Conservation (phyloP, 2,888 invertebrate species). For the Chymomyza procnemis region DNA sequence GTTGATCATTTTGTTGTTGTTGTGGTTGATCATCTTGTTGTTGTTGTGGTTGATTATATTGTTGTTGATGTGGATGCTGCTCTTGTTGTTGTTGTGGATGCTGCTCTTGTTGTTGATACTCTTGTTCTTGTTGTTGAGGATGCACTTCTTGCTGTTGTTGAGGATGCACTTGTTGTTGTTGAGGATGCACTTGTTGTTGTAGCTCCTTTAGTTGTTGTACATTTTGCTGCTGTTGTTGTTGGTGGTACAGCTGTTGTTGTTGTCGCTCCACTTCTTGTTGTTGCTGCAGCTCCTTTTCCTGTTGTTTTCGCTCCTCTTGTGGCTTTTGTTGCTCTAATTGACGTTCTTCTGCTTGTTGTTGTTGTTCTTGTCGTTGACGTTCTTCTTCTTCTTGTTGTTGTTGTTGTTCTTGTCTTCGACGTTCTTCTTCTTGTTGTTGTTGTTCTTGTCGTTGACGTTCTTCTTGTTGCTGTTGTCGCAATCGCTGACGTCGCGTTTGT, state of each 20-base stretch:
- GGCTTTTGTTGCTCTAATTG: constrained; percentile 8
- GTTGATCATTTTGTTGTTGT: constrained; percentile 9
- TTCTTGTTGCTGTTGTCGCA: constrained; percentile 23
- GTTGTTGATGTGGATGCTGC: no score
- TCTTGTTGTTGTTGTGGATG: constrained; percentile 10
- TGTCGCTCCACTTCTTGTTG: neutral
- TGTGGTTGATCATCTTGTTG: no score
- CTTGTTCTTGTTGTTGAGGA: no score
- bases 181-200: constrained; percentile 5
- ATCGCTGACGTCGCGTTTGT: neutral
- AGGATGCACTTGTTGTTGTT: constrained; percentile 6
- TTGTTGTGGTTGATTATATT: no score
- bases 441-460: constrained; percentile 15
- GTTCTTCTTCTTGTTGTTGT: no score
- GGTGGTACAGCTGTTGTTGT: constrained; percentile 23
- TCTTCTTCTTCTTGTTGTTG: no score
- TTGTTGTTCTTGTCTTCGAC: no score
- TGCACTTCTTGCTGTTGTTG: constrained; percentile 21
- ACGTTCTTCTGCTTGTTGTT: constrained; percentile 4
- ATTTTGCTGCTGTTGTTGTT: no score
- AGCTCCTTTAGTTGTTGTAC: no score
- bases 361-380: no score
- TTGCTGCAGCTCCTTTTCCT: constrained; percentile 12
- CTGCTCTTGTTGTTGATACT: constrained; percentile 8
- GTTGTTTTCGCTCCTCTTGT: neutral